Percentiles rank a stretch among this genome's conserved stretches.
Conservation (phyloP, 2,888 invertebrate species). For the Tridacna gigas region DNA sequence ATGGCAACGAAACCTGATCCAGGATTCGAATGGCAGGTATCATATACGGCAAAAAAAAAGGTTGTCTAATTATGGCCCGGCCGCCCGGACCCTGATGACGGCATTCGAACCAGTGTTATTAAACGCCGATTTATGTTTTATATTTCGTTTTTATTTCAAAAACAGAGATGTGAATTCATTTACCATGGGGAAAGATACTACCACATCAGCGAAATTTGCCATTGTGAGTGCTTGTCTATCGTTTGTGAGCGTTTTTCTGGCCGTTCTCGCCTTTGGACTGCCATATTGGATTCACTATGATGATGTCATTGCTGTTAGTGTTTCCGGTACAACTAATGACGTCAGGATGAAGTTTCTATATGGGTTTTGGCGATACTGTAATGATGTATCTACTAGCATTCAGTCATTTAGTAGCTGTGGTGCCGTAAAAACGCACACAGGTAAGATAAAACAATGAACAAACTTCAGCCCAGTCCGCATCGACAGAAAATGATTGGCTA, state of each 20-base stretch:
- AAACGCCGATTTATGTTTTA: too few relatives aligned
- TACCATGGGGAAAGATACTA: background rate
- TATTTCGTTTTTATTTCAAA: too few relatives aligned
- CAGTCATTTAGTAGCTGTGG: slow-evolving; percentile 29
- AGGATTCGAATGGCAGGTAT: too few relatives aligned
- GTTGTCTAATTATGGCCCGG: too few relatives aligned
- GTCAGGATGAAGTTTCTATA: slow-evolving; percentile 39
- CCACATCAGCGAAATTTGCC: background rate
- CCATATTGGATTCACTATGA: slow-evolving; percentile 54
- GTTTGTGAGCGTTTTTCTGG: slow-evolving; percentile 26
- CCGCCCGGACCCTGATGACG: too few relatives aligned
- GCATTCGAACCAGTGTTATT: too few relatives aligned
- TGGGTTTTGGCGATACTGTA: slow-evolving; percentile 55
- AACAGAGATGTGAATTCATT: too few relatives aligned
- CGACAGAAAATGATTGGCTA: too few relatives aligned
- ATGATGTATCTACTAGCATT: slow-evolving; percentile 21
- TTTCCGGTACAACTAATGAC: slow-evolving; percentile 11
- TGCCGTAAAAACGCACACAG: slow-evolving; percentile 39
- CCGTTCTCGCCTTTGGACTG: slow-evolving; percentile 38
- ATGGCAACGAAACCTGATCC: too few relatives aligned
- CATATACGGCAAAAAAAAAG: too few relatives aligned
- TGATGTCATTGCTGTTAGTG: slow-evolving; percentile 24
- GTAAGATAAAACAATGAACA: slow-evolving; percentile 25
- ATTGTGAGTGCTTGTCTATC: slow-evolving; percentile 8
- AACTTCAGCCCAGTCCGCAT: too few relatives aligned